Evolutionary conservation across 2,113 vertebrate species (phyloP).

Genomic region (Puntigrus tetrazona): DNA sequence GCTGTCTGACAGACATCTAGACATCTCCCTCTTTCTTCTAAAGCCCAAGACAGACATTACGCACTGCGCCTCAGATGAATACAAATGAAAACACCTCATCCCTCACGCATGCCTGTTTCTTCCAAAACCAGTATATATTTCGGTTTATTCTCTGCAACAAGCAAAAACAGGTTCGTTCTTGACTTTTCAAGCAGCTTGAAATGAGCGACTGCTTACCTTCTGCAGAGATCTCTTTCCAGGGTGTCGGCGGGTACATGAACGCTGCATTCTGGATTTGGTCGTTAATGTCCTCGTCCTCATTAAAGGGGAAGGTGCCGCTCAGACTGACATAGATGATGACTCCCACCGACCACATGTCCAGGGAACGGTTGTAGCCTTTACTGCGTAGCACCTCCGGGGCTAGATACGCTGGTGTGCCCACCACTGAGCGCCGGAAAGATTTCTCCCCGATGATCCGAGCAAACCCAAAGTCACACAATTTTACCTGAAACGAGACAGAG

Average conservation of each 20-base stretch:
- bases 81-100: neutral
- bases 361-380: slow-evolving; percentile 96
- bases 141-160: neutral
- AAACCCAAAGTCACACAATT: slow-evolving; percentile 97
- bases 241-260: slow-evolving; percentile 96
- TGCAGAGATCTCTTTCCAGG: slow-evolving; percentile 94
- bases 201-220: slow-evolving; percentile 79
- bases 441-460: slow-evolving; percentile 98
- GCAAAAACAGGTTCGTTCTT: neutral
- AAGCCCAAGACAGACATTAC: neutral
- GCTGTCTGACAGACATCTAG: slow-evolving; percentile 43
- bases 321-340: slow-evolving; percentile 97
- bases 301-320: slow-evolving; percentile 96
- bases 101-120: neutral
- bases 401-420: slow-evolving; percentile 94
- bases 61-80: neutral
- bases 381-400: slow-evolving; percentile 95
- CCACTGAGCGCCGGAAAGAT: slow-evolving; percentile 94
- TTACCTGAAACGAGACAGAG: slow-evolving; percentile 78
- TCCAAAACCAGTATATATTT: neutral
- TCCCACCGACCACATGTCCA: slow-evolving; percentile 99
- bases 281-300: slow-evolving; percentile 97
- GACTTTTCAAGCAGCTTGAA: neutral
- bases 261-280: slow-evolving; percentile 98
- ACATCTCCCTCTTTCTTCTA: slow-evolving; percentile 11